These are phyloP conservation scores for Harmothoe impar DNA, from an alignment of 2,888 invertebrate genomes.

Conservation along the genomic window DNA sequence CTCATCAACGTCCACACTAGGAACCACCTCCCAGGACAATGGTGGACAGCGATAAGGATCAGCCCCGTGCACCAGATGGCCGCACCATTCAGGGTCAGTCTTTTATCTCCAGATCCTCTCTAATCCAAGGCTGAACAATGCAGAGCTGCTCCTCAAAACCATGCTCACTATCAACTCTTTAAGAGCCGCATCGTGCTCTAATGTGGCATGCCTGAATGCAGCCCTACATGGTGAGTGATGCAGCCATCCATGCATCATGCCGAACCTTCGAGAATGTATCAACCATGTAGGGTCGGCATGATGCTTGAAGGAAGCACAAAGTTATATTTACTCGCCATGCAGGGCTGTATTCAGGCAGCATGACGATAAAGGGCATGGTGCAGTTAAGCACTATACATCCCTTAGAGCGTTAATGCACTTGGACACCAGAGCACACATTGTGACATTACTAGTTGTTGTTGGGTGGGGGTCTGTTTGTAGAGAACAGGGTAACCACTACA, in stretches of 20 bases:
- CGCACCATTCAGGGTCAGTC: not conserved
- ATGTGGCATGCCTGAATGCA: too few relatives aligned
- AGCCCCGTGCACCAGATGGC: slow-evolving; percentile 7
- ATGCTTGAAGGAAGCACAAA: too few relatives aligned
- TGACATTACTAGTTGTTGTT: not conserved
- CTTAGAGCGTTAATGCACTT: too few relatives aligned
- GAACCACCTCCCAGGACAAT: not conserved
- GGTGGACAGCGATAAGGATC: slow-evolving; percentile 7
- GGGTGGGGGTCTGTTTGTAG: not conserved
- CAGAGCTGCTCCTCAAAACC: not conserved
- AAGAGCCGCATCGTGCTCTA: too few relatives aligned
- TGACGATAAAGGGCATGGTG: too few relatives aligned
- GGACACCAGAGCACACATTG: not conserved
- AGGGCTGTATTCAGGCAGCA: too few relatives aligned
- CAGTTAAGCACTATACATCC: too few relatives aligned
- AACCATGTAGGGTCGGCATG: too few relatives aligned
- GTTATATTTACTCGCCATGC: too few relatives aligned
- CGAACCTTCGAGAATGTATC: too few relatives aligned
- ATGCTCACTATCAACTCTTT: not conserved
- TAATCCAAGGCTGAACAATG: not conserved
- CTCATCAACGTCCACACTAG: not conserved
- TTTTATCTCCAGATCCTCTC: not conserved
- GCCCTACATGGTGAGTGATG: too few relatives aligned
- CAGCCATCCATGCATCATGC: too few relatives aligned
- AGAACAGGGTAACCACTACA: not conserved